Percentiles rank a stretch among this genome's conserved stretches.
phyloP scores from a whole-genome alignment of 2,113 vertebrate species.

The Podocnemis expansa region DNA sequence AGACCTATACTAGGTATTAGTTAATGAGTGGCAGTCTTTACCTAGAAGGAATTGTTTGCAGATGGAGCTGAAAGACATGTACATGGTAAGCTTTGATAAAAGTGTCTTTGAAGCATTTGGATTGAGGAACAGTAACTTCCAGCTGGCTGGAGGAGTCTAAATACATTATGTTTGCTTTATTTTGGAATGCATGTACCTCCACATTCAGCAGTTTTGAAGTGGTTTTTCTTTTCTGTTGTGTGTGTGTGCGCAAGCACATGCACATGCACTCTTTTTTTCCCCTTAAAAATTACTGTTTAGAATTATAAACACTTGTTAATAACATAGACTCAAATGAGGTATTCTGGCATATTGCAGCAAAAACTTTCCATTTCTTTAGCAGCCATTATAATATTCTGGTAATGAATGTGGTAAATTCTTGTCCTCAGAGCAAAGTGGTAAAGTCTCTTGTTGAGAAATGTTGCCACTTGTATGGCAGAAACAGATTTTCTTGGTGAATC shows the following conservation, averaged over 20 bases:
- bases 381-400: background rate
- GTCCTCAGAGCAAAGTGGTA: background rate
- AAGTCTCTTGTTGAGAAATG: background rate
- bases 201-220: background rate
- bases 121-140: background rate
- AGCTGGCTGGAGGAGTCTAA: background rate
- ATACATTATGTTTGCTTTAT: too few species aligned
- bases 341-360: background rate
- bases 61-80: background rate
- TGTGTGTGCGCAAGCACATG: too few species aligned
- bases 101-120: background rate
- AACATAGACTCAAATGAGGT: background rate
- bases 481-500: background rate
- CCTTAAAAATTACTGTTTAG: background rate
- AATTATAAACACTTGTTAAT: background rate
- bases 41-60: background rate
- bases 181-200: background rate
- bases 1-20: background rate
- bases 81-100: background rate
- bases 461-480: background rate
- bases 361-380: background rate
- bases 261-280: background rate
- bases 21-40: background rate
- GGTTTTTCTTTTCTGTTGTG: background rate
- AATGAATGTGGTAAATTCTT: background rate